Conservation (phyloP, 2,888 invertebrate species). For the Amphipoea lucens region DNA sequence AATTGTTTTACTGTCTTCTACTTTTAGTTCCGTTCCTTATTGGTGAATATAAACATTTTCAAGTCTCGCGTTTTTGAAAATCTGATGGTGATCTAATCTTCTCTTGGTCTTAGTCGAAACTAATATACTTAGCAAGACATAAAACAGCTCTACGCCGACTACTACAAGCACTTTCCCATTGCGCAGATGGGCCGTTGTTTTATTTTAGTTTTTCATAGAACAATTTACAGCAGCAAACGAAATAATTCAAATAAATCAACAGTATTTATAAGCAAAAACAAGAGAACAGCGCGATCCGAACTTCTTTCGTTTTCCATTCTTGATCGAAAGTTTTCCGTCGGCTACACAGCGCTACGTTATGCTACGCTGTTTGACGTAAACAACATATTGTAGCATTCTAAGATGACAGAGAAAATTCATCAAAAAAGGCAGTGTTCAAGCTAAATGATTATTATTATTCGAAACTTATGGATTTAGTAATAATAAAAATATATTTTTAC, state of each 20-base stretch:
- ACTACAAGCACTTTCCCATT: too few relatives aligned
- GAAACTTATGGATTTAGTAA: background rate
- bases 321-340: background rate
- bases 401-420: background rate
- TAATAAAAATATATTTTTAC: too few relatives aligned
- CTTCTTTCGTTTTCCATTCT: background rate
- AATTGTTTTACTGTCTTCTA: too few relatives aligned
- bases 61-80: too few relatives aligned
- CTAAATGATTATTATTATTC: background rate
- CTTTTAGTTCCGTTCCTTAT: too few relatives aligned
- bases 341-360: background rate
- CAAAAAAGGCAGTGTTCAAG: background rate
- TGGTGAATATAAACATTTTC: too few relatives aligned
- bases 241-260: background rate
- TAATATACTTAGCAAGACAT: too few relatives aligned
- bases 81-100: too few relatives aligned
- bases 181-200: too few relatives aligned
- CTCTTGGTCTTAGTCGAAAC: too few relatives aligned
- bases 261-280: background rate
- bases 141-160: too few relatives aligned
- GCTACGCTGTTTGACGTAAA: background rate
- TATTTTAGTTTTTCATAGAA: background rate
- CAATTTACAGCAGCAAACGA: background rate
- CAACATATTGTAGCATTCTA: background rate
- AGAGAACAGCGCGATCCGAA: background rate